Conservation (phyloP, 1,140 invertebrate genomes). For the Drosophila navojoa region DNA sequence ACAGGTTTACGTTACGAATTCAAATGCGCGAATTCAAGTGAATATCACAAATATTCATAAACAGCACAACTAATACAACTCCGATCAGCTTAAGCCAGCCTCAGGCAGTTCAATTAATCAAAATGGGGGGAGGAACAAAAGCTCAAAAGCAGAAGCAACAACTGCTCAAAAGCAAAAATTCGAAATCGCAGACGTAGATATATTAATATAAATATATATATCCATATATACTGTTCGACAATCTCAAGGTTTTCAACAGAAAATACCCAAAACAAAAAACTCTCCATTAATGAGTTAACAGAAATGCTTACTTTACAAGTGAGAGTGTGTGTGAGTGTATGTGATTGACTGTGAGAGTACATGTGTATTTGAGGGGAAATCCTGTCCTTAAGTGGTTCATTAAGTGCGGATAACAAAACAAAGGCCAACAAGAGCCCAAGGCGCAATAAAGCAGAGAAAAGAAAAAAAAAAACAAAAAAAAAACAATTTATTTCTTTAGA, state of each 20-base stretch:
- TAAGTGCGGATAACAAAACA: conserved; percentile 38
- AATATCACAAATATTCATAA: conserved; percentile 23
- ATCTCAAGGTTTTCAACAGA: conserved; percentile 50
- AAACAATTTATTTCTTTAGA: conserved; percentile 6
- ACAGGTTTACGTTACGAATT: conserved; percentile 33
- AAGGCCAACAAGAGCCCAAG: conserved; percentile 25
- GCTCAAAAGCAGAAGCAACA: conserved; percentile 10
- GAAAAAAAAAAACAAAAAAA: neutral
- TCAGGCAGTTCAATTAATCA: conserved; percentile 42
- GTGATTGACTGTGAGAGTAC: neutral
- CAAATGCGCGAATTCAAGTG: conserved; percentile 3
- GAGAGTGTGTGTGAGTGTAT: conserved; percentile 1
- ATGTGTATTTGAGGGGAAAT: conserved; percentile 49
- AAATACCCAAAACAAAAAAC: conserved; percentile 29
- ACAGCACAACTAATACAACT: conserved; percentile 2
- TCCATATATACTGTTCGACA: conserved; percentile 32
- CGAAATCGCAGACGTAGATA: too few species aligned
- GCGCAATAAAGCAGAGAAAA: neutral
- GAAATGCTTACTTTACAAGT: conserved; percentile 20
- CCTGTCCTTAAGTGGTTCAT: conserved; percentile 57
- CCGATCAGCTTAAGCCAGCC: conserved; percentile 21
- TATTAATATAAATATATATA: conserved; percentile 19
- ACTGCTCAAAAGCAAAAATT: conserved; percentile 4
- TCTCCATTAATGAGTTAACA: conserved; percentile 26
- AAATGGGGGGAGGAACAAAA: conserved; percentile 14